Base-by-base conservation (phyloP, 2,113 vertebrate species). In the Hirundichthys speculiger region DNA sequence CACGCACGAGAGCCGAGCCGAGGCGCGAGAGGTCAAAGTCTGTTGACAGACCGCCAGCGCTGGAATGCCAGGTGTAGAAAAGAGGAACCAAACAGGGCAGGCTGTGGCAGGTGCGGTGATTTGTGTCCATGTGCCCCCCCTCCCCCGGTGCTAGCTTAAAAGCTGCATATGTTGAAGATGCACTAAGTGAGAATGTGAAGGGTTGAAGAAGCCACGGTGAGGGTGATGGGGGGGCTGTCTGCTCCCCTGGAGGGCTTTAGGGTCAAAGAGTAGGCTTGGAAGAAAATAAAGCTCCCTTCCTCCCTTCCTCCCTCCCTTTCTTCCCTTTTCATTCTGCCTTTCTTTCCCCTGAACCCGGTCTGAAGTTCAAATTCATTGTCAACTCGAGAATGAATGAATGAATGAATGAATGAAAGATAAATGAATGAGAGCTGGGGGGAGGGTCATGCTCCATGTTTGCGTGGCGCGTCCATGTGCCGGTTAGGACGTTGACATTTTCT, bases 291-390 rank as follows among this genome's bases (percentile, higher is more conserved):
- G 50, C 0, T 0, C 14, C 30, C 30, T 34, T 10, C 30, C 30
- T 10, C 30, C 30, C 30, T 6, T 10, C 64, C 58, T 18, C 56
- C 69, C 75, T 46, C 53, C 52, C 45, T 53, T 58, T 73, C 70
- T 27, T 38, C 54, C 64, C 57, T 13, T 64, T 75, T 80, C 58
- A 64, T 38, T 63, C 64, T 62, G 27, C 53, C 46, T 63, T 58
- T 80, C 64, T 46, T 69, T 62, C 52, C 20, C 47, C 58, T 2
- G 1, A 39, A 79, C 69, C 61, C 60, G 16, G 71, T 70, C 73
- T 81, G 58, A 83, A 88, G 84, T 88, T 88, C 77, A 88, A 65
- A 82, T 76, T 85, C 73, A 83, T 82, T 87, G 85, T 88, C 65
- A 73, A 19, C 63, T 55, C 30, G 6, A 34, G 30, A 34, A 34